A percentile compares a stretch with the other conserved stretches of the same genome.
phyloP scores from a whole-genome alignment of 2,797 vertebrate genomes.

The Acanthurus tractus region DNA sequence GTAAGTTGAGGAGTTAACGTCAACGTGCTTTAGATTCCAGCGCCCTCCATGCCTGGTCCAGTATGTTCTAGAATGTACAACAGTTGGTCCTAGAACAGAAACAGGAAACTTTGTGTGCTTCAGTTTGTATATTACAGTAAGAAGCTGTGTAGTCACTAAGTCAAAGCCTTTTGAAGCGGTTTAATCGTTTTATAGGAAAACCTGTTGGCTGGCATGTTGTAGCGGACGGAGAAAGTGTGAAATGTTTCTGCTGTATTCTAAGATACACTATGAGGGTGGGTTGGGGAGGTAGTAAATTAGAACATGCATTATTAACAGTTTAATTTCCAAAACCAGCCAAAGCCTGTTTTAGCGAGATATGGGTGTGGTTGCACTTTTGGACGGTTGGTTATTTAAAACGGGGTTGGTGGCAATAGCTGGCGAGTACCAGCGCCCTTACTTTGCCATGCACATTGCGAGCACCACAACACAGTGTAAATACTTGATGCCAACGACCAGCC shows the following conservation, averaged over 20 bases:
- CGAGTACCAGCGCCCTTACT: constrained; percentile 62
- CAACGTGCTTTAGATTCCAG: constrained; percentile 75
- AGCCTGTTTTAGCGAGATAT: constrained; percentile 76
- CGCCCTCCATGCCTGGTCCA: constrained; percentile 71
- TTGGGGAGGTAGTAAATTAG: constrained; percentile 74
- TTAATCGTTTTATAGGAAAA: constrained; percentile 53
- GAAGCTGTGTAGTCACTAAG: constrained; percentile 69
- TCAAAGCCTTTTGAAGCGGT: constrained; percentile 69
- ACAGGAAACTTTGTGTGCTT: constrained; percentile 69
- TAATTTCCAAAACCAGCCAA: constrained; percentile 80
- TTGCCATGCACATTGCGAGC: constrained; percentile 76
- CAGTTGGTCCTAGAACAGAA: constrained; percentile 74
- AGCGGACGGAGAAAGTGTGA: constrained; percentile 61
- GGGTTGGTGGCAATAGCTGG: constrained; percentile 80
- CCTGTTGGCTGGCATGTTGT: constrained; percentile 66
- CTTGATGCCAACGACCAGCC: constrained; percentile 78
- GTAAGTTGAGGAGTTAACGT: constrained; percentile 74
- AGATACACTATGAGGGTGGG: constrained; percentile 67
- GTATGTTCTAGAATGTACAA: constrained; percentile 81
- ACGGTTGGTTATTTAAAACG: constrained; percentile 66
- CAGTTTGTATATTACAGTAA: constrained; percentile 74
- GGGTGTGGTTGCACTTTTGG: constrained; percentile 76
- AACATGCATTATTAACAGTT: constrained; percentile 73
- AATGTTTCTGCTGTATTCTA: constrained; percentile 67
- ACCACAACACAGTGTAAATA: constrained; percentile 76